phyloP scores from a whole-genome alignment of 2,113 vertebrate species.

The Syngnathus typhle region DNA sequence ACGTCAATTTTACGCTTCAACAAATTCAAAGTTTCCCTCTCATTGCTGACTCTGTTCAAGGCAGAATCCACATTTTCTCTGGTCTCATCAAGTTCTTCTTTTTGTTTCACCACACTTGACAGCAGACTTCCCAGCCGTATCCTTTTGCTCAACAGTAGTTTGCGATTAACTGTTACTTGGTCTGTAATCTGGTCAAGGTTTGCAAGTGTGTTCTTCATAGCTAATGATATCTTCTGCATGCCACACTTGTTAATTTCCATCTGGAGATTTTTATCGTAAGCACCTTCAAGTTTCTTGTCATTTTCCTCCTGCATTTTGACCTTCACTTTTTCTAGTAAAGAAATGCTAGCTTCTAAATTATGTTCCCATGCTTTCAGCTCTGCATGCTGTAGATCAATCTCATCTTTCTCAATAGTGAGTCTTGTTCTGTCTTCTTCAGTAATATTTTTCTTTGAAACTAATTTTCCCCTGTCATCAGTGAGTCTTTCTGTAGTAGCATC shows the following conservation, averaged over 20 bases:
- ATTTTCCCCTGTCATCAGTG: background rate
- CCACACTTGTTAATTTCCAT: background rate
- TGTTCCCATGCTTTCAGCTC: background rate
- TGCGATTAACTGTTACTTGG: background rate
- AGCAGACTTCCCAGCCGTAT: background rate
- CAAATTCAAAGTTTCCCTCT: background rate
- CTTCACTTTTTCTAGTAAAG: background rate
- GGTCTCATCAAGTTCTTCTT: background rate
- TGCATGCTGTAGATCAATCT: background rate
- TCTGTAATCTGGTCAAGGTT: too few relatives aligned
- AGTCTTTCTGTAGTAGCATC: background rate
- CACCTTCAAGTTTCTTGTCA: background rate
- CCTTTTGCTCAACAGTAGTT: background rate
- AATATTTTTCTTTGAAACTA: background rate
- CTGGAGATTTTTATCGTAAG: background rate
- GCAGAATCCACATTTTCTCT: background rate
- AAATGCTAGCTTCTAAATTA: background rate
- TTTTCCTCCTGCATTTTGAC: background rate
- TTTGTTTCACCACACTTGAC: background rate
- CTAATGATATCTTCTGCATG: background rate
- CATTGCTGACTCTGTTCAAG: background rate
- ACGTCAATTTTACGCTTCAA: background rate
- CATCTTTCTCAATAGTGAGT: background rate
- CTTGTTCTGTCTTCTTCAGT: background rate
- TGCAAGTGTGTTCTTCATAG: background rate